These are phyloP conservation scores for Entomobrya proxima DNA, from an alignment of 2,888 invertebrate species.

Conservation along the genomic window DNA sequence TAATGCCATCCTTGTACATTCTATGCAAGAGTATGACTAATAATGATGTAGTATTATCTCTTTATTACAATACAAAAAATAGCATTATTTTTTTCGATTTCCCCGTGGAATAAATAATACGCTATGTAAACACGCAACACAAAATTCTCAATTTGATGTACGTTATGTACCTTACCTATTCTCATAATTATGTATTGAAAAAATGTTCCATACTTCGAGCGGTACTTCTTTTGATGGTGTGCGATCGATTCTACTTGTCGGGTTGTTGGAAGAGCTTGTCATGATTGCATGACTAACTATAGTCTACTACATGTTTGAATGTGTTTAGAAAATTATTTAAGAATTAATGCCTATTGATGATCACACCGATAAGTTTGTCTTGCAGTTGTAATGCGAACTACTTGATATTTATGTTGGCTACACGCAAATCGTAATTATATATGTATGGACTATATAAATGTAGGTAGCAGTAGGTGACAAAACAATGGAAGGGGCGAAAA, in stretches of 20 bases:
- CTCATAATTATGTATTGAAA: slow-evolving; percentile 15
- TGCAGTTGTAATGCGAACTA: too few relatives aligned
- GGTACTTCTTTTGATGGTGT: background rate
- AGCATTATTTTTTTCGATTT: slow-evolving; percentile 3
- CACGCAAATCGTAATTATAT: too few relatives aligned
- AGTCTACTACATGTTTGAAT: background rate
- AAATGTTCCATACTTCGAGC: background rate
- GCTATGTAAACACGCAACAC: background rate
- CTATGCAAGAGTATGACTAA: background rate
- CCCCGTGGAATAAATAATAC: background rate
- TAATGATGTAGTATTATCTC: background rate
- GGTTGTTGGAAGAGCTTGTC: background rate
- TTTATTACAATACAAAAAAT: background rate
- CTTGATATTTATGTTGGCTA: too few relatives aligned
- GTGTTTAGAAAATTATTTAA: background rate
- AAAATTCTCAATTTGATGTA: background rate
- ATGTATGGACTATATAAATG: too few relatives aligned
- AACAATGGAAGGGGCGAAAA: too few relatives aligned
- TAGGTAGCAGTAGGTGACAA: too few relatives aligned
- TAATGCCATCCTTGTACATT: too few relatives aligned
- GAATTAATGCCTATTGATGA: slow-evolving; percentile 9
- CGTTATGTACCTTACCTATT: background rate
- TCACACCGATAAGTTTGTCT: background rate
- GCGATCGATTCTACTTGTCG: slow-evolving; percentile 27
- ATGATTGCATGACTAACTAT: slow-evolving; percentile 17